Evolutionary conservation across 2,888 invertebrate species (phyloP).

Genomic region (Pyrrhia umbra): DNA sequence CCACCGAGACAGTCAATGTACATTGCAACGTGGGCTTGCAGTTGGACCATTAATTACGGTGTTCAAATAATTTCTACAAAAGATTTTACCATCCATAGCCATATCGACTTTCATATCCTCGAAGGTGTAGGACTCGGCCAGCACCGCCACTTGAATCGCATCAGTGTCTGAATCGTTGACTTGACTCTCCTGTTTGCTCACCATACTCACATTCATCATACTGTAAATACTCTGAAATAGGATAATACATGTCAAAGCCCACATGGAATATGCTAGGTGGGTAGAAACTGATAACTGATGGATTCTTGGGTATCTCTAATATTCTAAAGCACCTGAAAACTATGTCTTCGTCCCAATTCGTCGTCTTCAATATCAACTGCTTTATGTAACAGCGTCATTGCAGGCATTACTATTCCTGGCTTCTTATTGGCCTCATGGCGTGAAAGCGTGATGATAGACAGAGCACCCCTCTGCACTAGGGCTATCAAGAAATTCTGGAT

Average conservation of each 20-base stretch:
- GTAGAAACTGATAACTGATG: too few relatives aligned
- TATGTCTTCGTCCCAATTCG: slow-evolving; percentile 28
- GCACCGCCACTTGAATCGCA: slow-evolving; percentile 82
- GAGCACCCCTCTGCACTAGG: slow-evolving; percentile 88
- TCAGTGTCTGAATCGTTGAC: slow-evolving; percentile 53
- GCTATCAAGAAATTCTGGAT: slow-evolving; percentile 91
- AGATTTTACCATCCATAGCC: slow-evolving; percentile 87
- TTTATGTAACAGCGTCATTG: slow-evolving; percentile 65
- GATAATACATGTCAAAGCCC: neutral
- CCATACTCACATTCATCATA: slow-evolving; percentile 43
- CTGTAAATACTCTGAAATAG: slow-evolving; percentile 67
- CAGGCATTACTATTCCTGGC: slow-evolving; percentile 74
- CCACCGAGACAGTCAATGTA: too few relatives aligned
- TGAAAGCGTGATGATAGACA: slow-evolving; percentile 82
- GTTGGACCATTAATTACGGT: too few relatives aligned
- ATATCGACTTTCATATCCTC: slow-evolving; percentile 89
- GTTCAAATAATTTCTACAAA: neutral
- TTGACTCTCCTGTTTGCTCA: slow-evolving; percentile 48
- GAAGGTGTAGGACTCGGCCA: slow-evolving; percentile 84
- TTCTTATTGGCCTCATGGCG: slow-evolving; percentile 70
- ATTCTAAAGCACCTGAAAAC: slow-evolving; percentile 52
- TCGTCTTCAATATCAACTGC: slow-evolving; percentile 29
- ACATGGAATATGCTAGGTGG: too few relatives aligned
- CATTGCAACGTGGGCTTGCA: too few relatives aligned
- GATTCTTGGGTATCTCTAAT: neutral